Conservation (phyloP, 2,888 invertebrate genomes). For the Lypha dubia region DNA sequence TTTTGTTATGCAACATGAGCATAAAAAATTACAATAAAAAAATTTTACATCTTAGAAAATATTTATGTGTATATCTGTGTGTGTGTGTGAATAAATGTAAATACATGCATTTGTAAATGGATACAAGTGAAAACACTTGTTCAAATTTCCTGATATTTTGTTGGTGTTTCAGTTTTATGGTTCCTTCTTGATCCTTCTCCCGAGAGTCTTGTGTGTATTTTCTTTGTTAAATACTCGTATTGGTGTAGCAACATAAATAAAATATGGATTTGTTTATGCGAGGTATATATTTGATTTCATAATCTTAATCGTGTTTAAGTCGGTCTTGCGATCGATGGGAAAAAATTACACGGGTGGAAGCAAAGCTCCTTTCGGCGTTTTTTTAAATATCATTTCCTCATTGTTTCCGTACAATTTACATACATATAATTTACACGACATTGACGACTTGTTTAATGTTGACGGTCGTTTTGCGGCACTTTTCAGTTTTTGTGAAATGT, state of each 20-base stretch:
- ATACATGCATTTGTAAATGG: conserved; percentile 6
- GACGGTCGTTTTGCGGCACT: too few species aligned
- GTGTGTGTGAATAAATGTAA: neutral
- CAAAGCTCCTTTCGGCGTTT: too few species aligned
- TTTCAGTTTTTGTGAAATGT: too few species aligned
- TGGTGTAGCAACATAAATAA: neutral
- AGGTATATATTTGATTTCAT: neutral
- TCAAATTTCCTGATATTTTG: neutral
- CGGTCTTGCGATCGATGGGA: too few species aligned
- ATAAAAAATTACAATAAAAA: conserved; percentile 9
- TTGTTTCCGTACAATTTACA: too few species aligned
- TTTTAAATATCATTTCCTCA: too few species aligned
- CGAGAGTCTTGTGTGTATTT: neutral
- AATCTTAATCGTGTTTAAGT: too few species aligned
- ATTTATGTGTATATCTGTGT: neutral
- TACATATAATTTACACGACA: too few species aligned
- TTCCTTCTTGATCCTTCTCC: neutral
- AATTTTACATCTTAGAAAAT: neutral
- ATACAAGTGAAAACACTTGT: neutral
- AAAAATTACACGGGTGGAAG: too few species aligned
- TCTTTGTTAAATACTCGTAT: neutral
- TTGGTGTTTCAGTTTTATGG: neutral
- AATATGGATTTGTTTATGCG: too few species aligned
- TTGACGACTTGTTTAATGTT: neutral
- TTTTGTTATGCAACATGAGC: conserved; percentile 37